A percentile compares a stretch with the other conserved stretches of the same genome.
phyloP scores from a whole-genome alignment of 2,888 invertebrate species.

The Matsumyia berberina region DNA sequence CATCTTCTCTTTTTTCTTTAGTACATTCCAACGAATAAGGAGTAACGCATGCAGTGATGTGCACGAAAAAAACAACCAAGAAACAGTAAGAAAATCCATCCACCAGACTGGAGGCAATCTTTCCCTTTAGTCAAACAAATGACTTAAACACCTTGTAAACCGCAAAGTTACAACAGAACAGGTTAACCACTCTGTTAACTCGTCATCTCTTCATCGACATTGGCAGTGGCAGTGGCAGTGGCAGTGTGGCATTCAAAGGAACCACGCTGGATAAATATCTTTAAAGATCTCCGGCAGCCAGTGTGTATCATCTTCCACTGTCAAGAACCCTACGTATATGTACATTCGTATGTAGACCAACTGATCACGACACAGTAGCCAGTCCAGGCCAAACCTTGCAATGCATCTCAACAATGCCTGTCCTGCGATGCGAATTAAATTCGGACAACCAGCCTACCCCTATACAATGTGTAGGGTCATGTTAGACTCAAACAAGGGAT shows the following conservation, averaged over 20 bases:
- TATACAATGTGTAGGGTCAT: constrained; percentile 18
- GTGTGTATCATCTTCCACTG: constrained; percentile 52
- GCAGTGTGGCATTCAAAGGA: constrained; percentile 39
- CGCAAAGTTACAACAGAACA: constrained; percentile 45
- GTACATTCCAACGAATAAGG: too few species aligned
- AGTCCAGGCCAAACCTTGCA: constrained; percentile 41
- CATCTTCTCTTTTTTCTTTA: too few species aligned
- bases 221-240: too few species aligned
- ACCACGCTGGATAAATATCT: constrained; percentile 51
- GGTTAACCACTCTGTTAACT: constrained; percentile 52
- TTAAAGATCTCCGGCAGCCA: constrained; percentile 30
- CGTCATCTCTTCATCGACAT: constrained; percentile 35
- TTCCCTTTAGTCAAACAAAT: neutral
- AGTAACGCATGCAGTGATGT: neutral
- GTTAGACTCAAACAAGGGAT: neutral
- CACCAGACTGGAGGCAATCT: neutral
- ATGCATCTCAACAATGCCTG: constrained; percentile 27
- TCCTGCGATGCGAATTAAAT: constrained; percentile 20
- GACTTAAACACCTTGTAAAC: constrained; percentile 45
- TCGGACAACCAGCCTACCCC: constrained; percentile 22
- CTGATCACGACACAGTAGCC: constrained; percentile 20
- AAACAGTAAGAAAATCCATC: constrained; percentile 35
- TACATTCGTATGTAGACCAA: too few species aligned
- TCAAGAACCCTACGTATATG: constrained; percentile 35
- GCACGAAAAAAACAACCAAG: neutral